Base-by-base conservation (phyloP, 2,797 vertebrate species). In the Microcaecilia unicolor region DNA sequence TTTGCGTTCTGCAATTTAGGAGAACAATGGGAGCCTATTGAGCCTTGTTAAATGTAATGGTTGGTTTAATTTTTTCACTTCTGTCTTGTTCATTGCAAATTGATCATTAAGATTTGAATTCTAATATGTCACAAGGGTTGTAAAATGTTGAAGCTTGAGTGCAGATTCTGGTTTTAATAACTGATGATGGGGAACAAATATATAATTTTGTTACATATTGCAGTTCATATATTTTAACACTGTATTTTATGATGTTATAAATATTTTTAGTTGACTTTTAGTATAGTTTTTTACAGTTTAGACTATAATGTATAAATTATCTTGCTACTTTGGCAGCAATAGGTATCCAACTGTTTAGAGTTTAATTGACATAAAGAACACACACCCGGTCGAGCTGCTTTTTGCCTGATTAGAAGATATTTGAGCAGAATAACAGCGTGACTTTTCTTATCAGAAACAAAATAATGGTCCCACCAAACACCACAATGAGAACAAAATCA, bases 71-170 rank as follows among this genome's bases (percentile, higher is more conserved):
- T 81, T 81, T 83, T 84, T 84, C 79, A 79, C 74, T 84, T 84
- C 78, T 79, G 81, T 83, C 80, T 83, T 84, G 79, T 84, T 84
- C 84, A 84, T 84, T 83, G 80, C 84, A 83, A 84, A 84, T 83
- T 83, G 81, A 81, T 83, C 78, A 84, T 84, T 84, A 81, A 80
- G 78, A 81, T 81, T 81, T 80, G 74, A 84, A 81, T 83, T 73
- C 75, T 84, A 83, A 83, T 81, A 74, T 84, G 81, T 80, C 80
- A 84, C 80, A 52, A 76, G 78, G 76, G 80, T 69, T 81, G 72
- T 64, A 69, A 70, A n/a, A 73, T 71, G 78, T 74, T 80, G 79
- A 81, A 74, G 63, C 72, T 80, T 55, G 68, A 78, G 76, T 76
- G 75, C 73, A 72, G 76, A 77, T 78, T 66, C 76, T 66, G 57